Evolutionary conservation across 2,797 vertebrate genomes (phyloP), one percentile per base, ranked within the genome.

Genomic region (Acanthis flammea): DNA sequence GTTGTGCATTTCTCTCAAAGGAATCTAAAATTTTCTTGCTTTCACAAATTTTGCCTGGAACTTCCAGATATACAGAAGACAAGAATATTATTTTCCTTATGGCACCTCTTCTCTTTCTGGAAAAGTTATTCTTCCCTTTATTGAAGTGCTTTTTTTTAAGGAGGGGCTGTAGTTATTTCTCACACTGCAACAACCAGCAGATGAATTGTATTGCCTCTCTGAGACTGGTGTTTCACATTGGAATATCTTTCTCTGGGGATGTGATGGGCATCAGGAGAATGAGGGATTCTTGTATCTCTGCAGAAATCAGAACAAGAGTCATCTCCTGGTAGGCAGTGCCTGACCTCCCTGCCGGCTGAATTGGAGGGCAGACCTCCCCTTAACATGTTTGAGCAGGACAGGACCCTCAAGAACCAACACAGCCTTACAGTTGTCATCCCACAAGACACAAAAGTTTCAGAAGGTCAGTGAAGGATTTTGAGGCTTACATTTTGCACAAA

Each of bases 381-480:
- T 57, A 42, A 62, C 0, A 0, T 48, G 17, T 1, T 0, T 5
- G 21, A 79, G 37, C 24, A 50, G 70, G 62, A 76, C 2, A 9
- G 24, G 68, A 54, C n/a, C 27, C 62, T 75, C 3, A 1, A 55
- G 61, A 81, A n/a, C 37, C 55, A n/a, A 3, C 19, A 22, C 31
- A 81, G 73, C 80, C 44, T 70, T 63, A 14, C 9, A 47, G 68
- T 37, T 65, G 45, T 92, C 95, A 67, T 58, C 57, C 31, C 91
- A 67, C 67, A 86, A 73, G 45, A 66, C 47, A 88, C 37, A 67
- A 54, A 84, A 80, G 10, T 95, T 97, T 97, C 86, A 57, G 97
- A 97, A 96, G 94, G 96, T 94, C 94, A 88, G 25, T n/a, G 84
- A 90, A 87, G 70, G 72, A 88, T 97, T 97, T 81, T 86, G 66